Evolutionary conservation across 2,797 vertebrate genomes (phyloP).

Genomic region (Takifugu rubripes): DNA sequence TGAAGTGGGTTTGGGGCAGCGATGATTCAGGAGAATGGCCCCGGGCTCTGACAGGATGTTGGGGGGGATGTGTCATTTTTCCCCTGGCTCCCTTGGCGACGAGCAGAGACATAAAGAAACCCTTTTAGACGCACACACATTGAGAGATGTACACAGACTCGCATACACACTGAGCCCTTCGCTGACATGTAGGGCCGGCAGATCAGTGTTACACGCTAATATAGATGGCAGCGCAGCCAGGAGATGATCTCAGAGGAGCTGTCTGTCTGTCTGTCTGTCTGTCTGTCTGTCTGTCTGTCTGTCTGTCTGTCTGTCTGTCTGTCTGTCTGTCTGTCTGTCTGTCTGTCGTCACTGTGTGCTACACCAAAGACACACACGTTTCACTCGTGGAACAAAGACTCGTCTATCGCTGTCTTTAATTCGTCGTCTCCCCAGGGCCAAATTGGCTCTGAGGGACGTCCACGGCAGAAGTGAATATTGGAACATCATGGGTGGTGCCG

Average conservation of each 20-base stretch:
- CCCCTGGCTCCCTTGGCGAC: slow-evolving; percentile 63
- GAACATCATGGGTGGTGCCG: slow-evolving; percentile 54
- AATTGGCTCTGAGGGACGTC: slow-evolving; percentile 64
- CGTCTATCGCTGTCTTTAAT: slow-evolving; percentile 70
- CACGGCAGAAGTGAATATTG: slow-evolving; percentile 69
- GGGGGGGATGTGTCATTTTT: slow-evolving; percentile 71
- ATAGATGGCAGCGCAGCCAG: slow-evolving; percentile 53
- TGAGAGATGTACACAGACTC: slow-evolving; percentile 36
- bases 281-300: too few species aligned
- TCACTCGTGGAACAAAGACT: slow-evolving; percentile 65
- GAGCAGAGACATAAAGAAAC: slow-evolving; percentile 69
- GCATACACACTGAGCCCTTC: slow-evolving; percentile 49
- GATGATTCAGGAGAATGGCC: slow-evolving; percentile 69
- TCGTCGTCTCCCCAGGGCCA: slow-evolving; percentile 68
- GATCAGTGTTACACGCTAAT: slow-evolving; percentile 57
- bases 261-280: slow-evolving; percentile 25
- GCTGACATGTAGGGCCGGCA: slow-evolving; percentile 44
- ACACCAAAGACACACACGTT: slow-evolving; percentile 62
- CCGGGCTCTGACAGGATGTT: slow-evolving; percentile 71
- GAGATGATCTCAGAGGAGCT: slow-evolving; percentile 69
- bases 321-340: slow-evolving; percentile 23
- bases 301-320: neutral
- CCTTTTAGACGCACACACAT: slow-evolving; percentile 62
- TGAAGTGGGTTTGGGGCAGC: slow-evolving; percentile 63
- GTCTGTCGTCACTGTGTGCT: slow-evolving; percentile 50